phyloP scores from a whole-genome alignment of 1,140 invertebrate species.

The Panagrolaimus sp. region DNA sequence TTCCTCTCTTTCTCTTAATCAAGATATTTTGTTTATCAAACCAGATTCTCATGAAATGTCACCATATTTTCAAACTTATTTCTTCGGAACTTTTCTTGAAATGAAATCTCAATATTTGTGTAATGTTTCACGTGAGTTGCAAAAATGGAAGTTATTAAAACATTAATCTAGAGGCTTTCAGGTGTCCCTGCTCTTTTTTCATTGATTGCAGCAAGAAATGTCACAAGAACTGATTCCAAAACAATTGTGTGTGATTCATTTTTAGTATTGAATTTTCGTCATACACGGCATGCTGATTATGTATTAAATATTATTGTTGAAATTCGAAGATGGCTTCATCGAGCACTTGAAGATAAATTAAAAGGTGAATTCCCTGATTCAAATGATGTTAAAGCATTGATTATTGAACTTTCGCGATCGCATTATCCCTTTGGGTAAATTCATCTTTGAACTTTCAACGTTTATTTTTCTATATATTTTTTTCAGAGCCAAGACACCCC shows the following conservation, averaged over 20 bases:
- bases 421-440: slow-evolving; percentile 29
- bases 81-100: slow-evolving; percentile 35
- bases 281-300: slow-evolving; percentile 27
- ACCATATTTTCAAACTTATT: slow-evolving; percentile 33
- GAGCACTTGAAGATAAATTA: slow-evolving; percentile 35
- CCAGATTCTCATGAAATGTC: slow-evolving; percentile 32
- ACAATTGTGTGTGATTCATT: slow-evolving; percentile 41
- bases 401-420: slow-evolving; percentile 36
- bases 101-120: slow-evolving; percentile 29
- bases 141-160: neutral
- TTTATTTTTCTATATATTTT: neutral
- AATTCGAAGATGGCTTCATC: slow-evolving; percentile 27
- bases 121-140: neutral
- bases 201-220: slow-evolving; percentile 28
- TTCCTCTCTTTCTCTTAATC: slow-evolving; percentile 32
- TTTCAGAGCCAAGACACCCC: neutral
- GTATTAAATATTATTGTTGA: slow-evolving; percentile 30
- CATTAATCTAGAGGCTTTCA: slow-evolving; percentile 13
- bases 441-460: no score
- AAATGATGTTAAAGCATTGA: slow-evolving; percentile 23
- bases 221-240: slow-evolving; percentile 13
- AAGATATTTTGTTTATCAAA: slow-evolving; percentile 41
- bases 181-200: neutral
- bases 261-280: slow-evolving; percentile 34
- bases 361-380: slow-evolving; percentile 27